These are phyloP conservation scores for Phainopepla nitens DNA, from an alignment of 2,113 vertebrate species.

Conservation along the genomic window DNA sequence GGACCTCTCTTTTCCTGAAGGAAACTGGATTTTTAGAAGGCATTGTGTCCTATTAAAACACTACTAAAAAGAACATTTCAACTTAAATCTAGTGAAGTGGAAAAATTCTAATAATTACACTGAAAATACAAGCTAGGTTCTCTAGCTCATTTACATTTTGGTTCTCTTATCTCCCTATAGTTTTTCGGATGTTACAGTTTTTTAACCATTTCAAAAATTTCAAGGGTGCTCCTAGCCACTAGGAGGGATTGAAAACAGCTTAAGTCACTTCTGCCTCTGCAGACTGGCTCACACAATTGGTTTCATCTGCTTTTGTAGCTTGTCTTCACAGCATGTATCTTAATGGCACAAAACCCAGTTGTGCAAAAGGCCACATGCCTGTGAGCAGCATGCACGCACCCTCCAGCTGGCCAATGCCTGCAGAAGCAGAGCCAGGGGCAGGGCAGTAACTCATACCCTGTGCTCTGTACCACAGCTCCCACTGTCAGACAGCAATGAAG, in stretches of 20 bases:
- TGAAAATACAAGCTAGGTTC: not conserved
- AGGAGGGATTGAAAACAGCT: not conserved
- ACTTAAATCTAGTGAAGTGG: not conserved
- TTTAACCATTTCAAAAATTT: not conserved
- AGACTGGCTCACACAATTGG: accelerated
- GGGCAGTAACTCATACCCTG: not conserved
- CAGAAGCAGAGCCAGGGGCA: not conserved
- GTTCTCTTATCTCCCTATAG: not conserved
- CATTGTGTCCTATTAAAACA: not conserved
- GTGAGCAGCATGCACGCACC: accelerated
- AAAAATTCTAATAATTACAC: not conserved
- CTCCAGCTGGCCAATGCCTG: accelerated
- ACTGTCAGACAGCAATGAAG: not conserved
- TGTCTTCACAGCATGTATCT: not conserved
- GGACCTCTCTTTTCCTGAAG: not conserved
- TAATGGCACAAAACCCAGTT: not conserved
- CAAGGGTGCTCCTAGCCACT: not conserved
- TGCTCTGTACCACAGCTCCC: accelerated
- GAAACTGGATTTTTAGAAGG: not conserved
- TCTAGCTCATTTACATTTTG: not conserved
- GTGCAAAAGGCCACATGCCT: not conserved
- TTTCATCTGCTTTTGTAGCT: not conserved
- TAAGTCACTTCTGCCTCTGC: not conserved
- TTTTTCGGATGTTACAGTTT: not conserved
- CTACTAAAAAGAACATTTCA: not conserved